A percentile compares a stretch with the other conserved stretches of the same genome.
Conservation (phyloP, 2,888 invertebrate species). For the Mythimna albipuncta region DNA sequence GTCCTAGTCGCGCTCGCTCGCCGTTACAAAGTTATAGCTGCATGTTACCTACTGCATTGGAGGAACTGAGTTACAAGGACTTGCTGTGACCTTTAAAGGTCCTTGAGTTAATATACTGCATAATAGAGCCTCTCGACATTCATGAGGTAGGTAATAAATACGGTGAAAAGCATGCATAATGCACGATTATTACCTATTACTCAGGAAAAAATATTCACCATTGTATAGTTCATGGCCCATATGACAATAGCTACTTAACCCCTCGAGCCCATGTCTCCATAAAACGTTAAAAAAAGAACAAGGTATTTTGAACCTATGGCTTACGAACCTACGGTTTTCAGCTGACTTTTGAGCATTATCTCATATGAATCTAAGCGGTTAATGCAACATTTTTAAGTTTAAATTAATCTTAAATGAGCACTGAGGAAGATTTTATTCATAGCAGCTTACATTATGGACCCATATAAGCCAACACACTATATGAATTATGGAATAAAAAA, state of each 20-base stretch:
- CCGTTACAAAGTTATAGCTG: background rate
- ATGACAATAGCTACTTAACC: too few species aligned
- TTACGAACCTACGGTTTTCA: too few species aligned
- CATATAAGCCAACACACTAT: too few species aligned
- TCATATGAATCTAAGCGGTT: too few species aligned
- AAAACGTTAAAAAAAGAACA: too few species aligned
- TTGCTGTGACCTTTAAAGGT: background rate
- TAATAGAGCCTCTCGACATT: background rate
- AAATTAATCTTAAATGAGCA: background rate
- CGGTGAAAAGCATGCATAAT: background rate
- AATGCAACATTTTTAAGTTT: too few species aligned
- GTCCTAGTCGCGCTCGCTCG: slow-evolving; percentile 1
- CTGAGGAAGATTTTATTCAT: background rate
- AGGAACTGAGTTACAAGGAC: slow-evolving; percentile 3
- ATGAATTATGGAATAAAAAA: too few species aligned
- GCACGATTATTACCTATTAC: background rate
- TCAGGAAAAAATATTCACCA: background rate
- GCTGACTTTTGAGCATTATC: too few species aligned
- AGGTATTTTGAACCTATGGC: too few species aligned
- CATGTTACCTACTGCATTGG: background rate
- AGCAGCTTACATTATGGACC: too few species aligned
- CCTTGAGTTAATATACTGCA: background rate
- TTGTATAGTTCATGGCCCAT: too few species aligned
- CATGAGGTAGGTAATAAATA: background rate
- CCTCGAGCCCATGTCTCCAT: too few species aligned